Evolutionary conservation across 2,797 vertebrate genomes (phyloP).

Genomic region (Alfaro cultratus): DNA sequence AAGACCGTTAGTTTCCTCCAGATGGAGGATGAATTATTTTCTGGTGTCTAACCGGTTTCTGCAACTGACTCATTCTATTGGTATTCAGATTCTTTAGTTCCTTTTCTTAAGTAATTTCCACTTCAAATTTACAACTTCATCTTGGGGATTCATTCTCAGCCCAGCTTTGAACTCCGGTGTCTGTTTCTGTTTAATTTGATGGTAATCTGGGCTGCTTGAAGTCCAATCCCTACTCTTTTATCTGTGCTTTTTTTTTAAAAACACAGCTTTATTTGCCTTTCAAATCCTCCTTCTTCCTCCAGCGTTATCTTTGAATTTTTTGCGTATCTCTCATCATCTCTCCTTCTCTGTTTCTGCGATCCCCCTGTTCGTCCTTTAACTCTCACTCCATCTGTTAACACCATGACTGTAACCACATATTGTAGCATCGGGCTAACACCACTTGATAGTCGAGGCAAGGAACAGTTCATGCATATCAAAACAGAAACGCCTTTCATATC

Average conservation of each 20-base stretch:
- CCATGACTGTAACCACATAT: slow-evolving; percentile 29
- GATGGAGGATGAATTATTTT: slow-evolving; percentile 59
- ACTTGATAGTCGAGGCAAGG: slow-evolving; percentile 51
- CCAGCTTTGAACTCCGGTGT: not conserved
- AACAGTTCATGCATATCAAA: slow-evolving; percentile 58
- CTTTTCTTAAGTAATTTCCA: not conserved
- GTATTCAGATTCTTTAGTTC: slow-evolving; percentile 4
- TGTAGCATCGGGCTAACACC: slow-evolving; percentile 12
- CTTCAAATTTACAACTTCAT: not conserved
- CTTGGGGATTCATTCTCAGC: slow-evolving; percentile 23
- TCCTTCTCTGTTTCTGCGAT: slow-evolving; percentile 9
- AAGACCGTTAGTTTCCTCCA: slow-evolving; percentile 52
- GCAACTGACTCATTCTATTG: slow-evolving; percentile 9
- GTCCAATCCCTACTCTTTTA: slow-evolving; percentile 10
- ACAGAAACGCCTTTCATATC: slow-evolving; percentile 56
- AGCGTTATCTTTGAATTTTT: slow-evolving; percentile 34
- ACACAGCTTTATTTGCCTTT: slow-evolving; percentile 36
- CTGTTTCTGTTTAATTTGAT: slow-evolving; percentile 7
- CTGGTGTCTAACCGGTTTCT: slow-evolving; percentile 42
- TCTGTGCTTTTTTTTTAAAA: slow-evolving; percentile 14
- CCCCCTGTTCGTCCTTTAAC: slow-evolving; percentile 5
- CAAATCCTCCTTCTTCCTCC: slow-evolving; percentile 44
- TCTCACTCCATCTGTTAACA: slow-evolving; percentile 54
- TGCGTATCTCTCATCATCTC: slow-evolving; percentile 19
- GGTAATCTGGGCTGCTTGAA: slow-evolving; percentile 5